Base-by-base conservation (phyloP, 2,113 vertebrate genomes). In the Syngnathus floridae region DNA sequence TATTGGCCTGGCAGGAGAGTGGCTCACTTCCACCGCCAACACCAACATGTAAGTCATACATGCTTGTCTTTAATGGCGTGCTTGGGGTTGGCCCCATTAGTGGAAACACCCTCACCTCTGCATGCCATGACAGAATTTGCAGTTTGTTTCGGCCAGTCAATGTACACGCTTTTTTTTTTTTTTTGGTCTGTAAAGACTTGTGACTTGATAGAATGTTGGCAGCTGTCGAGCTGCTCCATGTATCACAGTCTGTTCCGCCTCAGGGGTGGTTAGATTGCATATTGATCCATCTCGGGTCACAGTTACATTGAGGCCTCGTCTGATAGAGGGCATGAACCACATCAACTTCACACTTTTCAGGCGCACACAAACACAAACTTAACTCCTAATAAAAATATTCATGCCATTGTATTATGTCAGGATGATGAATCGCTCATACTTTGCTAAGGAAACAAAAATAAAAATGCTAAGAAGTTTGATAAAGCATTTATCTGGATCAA, bases 11-110 rank as follows among this genome's bases (percentile, higher is more conserved):
- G 96, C 95, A 0, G 97, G 96, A 5, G 97, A 99, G 84, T 98
- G 96, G 97, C 90, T 99, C 73, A 98, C 97, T 4, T 99, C 97
- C 14, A 95, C 97, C 0, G 97, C 97, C 10, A 99, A 99, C 59
- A 98, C 97, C 38, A 99, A 99, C 84, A 99, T 99, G 97, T 99
- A 88, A 97, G 96, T 84, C 14, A 14, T 22, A 37, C n/a, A 5
- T 46, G 16, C 1, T n/a, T 10, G 22, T 38, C 14, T 49, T 61
- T 71, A 31, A 13, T 38, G 60, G 4, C 7, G 12, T 66, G 52
- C 10, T 17, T 70, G 40, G 66, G 1, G 36, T 9, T 57, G 40
- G 61, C 45, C 62, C 40, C 13, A 1, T 12, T 52, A 41, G 43
- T 17, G 70, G 70, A 73, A 66, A 62, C 67, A 64, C 58, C 72